Base-by-base conservation (phyloP, 2,888 invertebrate species). In the Apomyelois bistriatella region DNA sequence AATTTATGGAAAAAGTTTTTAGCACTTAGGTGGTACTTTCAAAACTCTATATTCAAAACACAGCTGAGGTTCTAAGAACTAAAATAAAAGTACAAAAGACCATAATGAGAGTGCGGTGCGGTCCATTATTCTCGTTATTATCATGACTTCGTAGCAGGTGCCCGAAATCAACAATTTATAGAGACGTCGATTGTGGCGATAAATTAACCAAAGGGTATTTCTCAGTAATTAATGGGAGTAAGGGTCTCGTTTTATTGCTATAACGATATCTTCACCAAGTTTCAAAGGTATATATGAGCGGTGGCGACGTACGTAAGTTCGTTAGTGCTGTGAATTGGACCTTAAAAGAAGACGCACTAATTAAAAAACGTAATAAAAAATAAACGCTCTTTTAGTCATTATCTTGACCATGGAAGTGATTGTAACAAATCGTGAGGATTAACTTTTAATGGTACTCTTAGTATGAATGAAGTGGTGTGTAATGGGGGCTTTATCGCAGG, bases 261-360 rank as follows among this genome's bases (percentile, higher is more conserved):
- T 73, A 77, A 79, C 71, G 77, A 80, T 78, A 78, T 76, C 78
- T 84, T 81, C 78, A 84, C 82, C 76, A 73, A 70, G 70, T 74
- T 82, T 74, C 70, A 64, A 72, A 74, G 70, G 70, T 70, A 76
- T 72, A 74, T 62, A 62, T 59, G 58, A 58, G 61, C 56, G 58
- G 60, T 62, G 59, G 62, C 53, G 53, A 58, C 48, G 57, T 56
- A 43, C 53, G 51, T 28, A 53, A 51, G 15, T 48, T 22, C 63
- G 62, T 65, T 64, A 58, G 66, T 58, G 64, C 62, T 64, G 62
- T 58, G 60, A 70, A 66, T 67, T 65, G 63, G 60, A 58, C 54
- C 58, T 61, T 64, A 58, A 66, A 62, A 64, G 65, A 61, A 58
- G 57, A 61, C 59, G 53, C 48, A 57, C 57, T 64, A 58, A 65